Base-by-base conservation (phyloP, 1,140 invertebrate species). In the Mycetomoellerius zeteki region DNA sequence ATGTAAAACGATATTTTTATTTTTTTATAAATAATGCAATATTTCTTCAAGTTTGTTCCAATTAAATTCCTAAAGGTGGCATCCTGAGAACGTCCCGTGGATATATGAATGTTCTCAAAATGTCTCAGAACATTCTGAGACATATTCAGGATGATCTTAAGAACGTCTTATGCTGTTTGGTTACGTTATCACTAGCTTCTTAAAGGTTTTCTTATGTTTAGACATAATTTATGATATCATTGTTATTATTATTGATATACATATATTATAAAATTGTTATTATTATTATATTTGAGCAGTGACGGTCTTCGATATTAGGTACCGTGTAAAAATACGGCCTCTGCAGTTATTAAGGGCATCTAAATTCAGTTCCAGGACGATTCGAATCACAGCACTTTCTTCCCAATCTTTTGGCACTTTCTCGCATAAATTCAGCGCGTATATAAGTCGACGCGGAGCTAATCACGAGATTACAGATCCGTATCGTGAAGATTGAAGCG, bases 391-490 rank as follows among this genome's bases (percentile, higher is more conserved):
- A 24, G 5, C n/a, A 27, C 43, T 62, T 43, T 52, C 14, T 37
- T 14, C 19, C 37, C 33, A 33, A 60, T 43, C 21, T 37, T 21
- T 27, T 56, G 24, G 52, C 80, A 60, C 30, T n/a, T 37, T 81
- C 33, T 86, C 84, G 71, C 88, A 71, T 89, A 72, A 81, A 89
- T 77, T 58, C 60, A 10, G 47, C 27, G 21, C 75, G 16, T 65
- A 65, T 80, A 62, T 81, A 85, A 89, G 87, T 89, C 75, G 73
- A 21, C 30, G 88, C 62, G 43, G 50, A 86, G 76, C 75, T 89
- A 86, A 89, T 89, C 82, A 73, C 67, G 50, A 75, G 81, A 88
- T 89, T 86, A 88, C 67, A 75, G 88, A 89, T 88, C 43, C 52
- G 76, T 89, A 89, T 89, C 88, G 72, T 30, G 27, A 76, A 71